Conservation (phyloP, 2,113 vertebrate genomes). For the Paedocypris sp. region DNA sequence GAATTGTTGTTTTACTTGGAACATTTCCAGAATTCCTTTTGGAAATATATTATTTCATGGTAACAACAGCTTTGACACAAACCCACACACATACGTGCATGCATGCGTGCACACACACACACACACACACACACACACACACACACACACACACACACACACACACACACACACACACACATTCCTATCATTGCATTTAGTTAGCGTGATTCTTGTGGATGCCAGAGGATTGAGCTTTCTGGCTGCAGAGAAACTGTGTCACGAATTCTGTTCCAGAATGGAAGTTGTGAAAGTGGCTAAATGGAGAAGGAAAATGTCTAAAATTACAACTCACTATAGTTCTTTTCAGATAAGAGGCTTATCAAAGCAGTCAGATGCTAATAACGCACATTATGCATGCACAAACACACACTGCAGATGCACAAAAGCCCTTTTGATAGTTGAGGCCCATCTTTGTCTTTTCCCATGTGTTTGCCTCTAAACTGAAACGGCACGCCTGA, state of each 20-base stretch:
- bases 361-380: conserved; percentile 6
- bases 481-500: neutral
- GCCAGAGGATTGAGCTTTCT: neutral
- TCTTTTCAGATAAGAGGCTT: conserved; percentile 3
- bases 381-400: neutral
- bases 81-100: too few species aligned
- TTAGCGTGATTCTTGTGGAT: neutral
- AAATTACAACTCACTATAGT: conserved; percentile 19
- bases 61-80: too few species aligned
- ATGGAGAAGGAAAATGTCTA: conserved; percentile 9
- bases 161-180: too few species aligned
- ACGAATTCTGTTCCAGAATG: neutral
- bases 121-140: too few species aligned
- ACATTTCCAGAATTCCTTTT: too few species aligned
- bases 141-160: too few species aligned
- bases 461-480: neutral
- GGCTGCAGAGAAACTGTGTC: conserved; percentile 3
- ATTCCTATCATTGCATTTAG: neutral
- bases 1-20: too few species aligned
- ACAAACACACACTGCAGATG: conserved; percentile 12
- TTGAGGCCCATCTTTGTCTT: neutral
- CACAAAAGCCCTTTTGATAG: neutral
- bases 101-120: too few species aligned
- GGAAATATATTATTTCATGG: too few species aligned
- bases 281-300: neutral